These are phyloP conservation scores for Chromoteleia sp. DNA, from an alignment of 2,888 invertebrate genomes.

Conservation along the genomic window DNA sequence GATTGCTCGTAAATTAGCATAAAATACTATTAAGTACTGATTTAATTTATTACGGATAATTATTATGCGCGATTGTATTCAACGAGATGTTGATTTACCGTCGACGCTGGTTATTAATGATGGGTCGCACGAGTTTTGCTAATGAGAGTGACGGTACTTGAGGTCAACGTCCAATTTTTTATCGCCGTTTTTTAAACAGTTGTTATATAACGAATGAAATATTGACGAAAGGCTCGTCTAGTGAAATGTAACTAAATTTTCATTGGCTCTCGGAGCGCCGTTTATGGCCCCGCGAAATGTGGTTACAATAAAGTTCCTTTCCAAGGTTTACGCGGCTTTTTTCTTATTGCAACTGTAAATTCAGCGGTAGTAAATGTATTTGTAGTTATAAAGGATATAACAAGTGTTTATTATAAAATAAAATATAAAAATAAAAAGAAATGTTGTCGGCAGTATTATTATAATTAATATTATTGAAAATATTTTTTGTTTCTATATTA, in stretches of 20 bases:
- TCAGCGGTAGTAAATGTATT: too few species aligned
- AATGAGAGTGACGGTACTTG: background rate
- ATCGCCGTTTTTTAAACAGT: background rate
- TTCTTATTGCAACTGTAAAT: too few species aligned
- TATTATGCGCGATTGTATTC: slow-evolving; percentile 21
- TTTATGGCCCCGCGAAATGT: too few species aligned
- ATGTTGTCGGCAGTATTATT: too few species aligned
- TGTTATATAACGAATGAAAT: slow-evolving; percentile 15
- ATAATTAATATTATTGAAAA: too few species aligned
- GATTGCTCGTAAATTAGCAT: slow-evolving; percentile 40
- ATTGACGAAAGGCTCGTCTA: background rate
- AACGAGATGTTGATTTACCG: slow-evolving; percentile 22
- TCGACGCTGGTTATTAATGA: slow-evolving; percentile 9
- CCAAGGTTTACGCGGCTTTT: too few species aligned
- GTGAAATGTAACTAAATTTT: slow-evolving; percentile 5
- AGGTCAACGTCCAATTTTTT: background rate
- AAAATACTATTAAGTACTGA: slow-evolving; percentile 32
- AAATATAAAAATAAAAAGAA: too few species aligned
- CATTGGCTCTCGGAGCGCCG: too few species aligned
- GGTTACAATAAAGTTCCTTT: too few species aligned
- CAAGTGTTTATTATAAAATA: too few species aligned
- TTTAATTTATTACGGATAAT: slow-evolving; percentile 45
- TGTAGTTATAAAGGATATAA: too few species aligned
- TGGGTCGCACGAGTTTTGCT: slow-evolving; percentile 7
- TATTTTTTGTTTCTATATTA: too few species aligned